phyloP scores from a whole-genome alignment of 2,888 invertebrate species.

The Tachina fera region DNA sequence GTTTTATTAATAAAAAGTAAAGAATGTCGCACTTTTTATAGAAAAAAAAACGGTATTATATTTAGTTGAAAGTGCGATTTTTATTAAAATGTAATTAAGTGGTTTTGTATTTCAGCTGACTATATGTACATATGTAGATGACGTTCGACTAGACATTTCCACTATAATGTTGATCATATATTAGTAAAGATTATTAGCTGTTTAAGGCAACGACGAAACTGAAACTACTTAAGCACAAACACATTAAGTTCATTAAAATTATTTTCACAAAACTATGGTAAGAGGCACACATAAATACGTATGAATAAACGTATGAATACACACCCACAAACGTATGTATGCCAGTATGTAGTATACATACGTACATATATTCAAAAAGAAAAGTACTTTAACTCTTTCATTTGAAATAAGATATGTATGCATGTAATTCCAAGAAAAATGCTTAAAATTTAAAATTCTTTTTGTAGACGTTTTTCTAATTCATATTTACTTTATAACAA shows the following conservation, averaged over 20 bases:
- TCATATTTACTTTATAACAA: not conserved
- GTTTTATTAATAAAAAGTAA: no score
- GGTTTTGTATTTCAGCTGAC: no score
- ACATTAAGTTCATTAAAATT: slow-evolving; percentile 62
- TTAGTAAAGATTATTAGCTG: slow-evolving; percentile 69
- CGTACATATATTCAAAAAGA: not conserved
- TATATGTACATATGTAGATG: not conserved
- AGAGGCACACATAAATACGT: no score
- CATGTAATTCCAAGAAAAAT: slow-evolving; percentile 27
- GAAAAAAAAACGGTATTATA: no score
- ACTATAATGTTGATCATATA: slow-evolving; percentile 69
- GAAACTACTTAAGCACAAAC: slow-evolving; percentile 19
- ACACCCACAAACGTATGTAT: no score
- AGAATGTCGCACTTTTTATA: no score
- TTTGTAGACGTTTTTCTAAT: slow-evolving; percentile 1
- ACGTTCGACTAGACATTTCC: slow-evolving; percentile 65
- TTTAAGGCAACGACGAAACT: slow-evolving; percentile 27
- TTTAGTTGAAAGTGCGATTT: no score
- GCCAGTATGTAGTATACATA: no score
- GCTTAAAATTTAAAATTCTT: slow-evolving; percentile 10
- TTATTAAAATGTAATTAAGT: no score
- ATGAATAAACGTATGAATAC: no score
- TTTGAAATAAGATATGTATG: not conserved
- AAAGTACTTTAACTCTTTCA: slow-evolving; percentile 14
- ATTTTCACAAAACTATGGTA: slow-evolving; percentile 8